Evolutionary conservation across 1,140 invertebrate species (phyloP), one percentile per base, ranked within the genome.

Genomic region (Hermetia illucens): DNA sequence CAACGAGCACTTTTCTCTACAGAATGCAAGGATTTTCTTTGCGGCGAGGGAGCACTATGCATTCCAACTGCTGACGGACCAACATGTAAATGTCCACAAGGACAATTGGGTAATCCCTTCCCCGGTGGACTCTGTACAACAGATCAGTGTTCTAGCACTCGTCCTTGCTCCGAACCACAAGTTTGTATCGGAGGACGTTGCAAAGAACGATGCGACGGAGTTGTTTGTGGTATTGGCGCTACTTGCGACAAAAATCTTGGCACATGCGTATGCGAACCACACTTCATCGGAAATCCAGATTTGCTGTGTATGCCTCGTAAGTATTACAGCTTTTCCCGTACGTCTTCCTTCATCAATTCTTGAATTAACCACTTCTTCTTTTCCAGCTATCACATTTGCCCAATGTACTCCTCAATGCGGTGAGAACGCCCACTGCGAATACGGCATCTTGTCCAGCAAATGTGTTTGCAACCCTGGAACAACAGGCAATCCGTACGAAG

Each of bases 271-370:
- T 93, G 88, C 54, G 74, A 88, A 55, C 74, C 79, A 2, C 84
- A 80, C 50, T 90, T 90, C 55, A 71, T 89, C 41, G 88, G 88
- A 45, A 87, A 91, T 62, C 85, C 87, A 1, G 79, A 88, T 50
- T 62, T 89, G 6, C 66, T 91, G 17, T 92, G 87, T 54, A 87
- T 91, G 74, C 87, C 87, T 54, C 86, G 82, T 84, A 73, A 82
- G 81, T 81, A 37, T 45, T 17, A 29, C 21, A 21, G 15, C 12
- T n/a, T n/a, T n/a, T n/a, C n/a, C n/a, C n/a, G n/a, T n/a, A n/a
- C n/a, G n/a, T n/a, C n/a, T n/a, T n/a, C n/a, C 13, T 30, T 30
- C 17, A 13, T 30, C 2, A n/a, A 19, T 27, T n/a, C 8, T 16
- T 42, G 19, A 25, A 29, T 21, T 25, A 12, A 10, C 4, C 9